phyloP scores from a whole-genome alignment of 2,888 invertebrate genomes.

The Cheiracanthium punctorium region DNA sequence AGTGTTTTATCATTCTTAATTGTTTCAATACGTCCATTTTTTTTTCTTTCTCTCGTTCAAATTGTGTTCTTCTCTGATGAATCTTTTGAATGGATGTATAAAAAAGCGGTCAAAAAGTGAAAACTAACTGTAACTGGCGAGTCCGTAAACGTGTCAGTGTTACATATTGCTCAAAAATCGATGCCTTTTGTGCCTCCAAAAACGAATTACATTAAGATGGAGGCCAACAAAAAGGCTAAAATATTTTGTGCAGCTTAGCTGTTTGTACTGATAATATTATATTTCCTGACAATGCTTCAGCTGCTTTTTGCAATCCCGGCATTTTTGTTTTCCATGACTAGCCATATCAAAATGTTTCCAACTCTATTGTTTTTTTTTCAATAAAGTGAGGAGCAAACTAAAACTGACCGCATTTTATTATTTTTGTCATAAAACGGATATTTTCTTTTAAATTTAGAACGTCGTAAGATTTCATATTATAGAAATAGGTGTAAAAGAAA shows the following conservation, averaged over 20 bases:
- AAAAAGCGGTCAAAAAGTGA: not conserved
- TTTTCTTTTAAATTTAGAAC: too few species aligned
- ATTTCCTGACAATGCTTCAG: not conserved
- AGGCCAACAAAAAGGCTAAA: not conserved
- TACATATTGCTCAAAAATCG: not conserved
- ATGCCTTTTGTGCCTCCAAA: not conserved
- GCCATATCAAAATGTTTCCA: not conserved
- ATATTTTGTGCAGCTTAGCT: too few species aligned
- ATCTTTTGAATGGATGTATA: not conserved
- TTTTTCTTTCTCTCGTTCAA: too few species aligned
- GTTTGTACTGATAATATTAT: too few species aligned
- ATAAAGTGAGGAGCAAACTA: too few species aligned
- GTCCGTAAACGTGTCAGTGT: not conserved
- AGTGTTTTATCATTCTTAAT: constrained; percentile 8
- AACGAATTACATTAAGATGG: not conserved
- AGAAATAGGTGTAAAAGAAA: too few species aligned
- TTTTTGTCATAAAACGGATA: too few species aligned
- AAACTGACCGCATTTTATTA: not conserved
- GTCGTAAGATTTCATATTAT: too few species aligned
- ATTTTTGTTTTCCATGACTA: not conserved
- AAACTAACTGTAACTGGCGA: not conserved
- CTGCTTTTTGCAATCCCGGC: not conserved
- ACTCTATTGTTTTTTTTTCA: not conserved
- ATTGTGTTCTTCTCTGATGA: constrained; percentile 5
- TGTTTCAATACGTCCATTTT: constrained; percentile 25